Conservation (phyloP, 2,797 vertebrate genomes). For the Diglossa cyanea region DNA sequence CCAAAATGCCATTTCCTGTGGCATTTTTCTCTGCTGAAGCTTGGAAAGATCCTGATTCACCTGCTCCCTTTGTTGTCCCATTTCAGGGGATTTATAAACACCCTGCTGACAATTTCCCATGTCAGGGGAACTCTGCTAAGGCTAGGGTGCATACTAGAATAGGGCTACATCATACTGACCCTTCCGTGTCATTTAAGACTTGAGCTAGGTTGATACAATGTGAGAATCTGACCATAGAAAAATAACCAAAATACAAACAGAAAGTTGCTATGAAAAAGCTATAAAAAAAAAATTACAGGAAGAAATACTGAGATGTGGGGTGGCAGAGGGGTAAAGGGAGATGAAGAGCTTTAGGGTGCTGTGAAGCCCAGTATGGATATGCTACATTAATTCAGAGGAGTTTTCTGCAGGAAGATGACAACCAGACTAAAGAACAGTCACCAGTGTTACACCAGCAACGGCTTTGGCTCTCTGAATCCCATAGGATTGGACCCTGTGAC, state of each 20-base stretch:
- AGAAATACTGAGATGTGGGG: neutral
- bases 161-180: neutral
- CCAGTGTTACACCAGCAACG: accelerated
- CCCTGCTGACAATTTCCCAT: neutral
- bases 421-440: neutral
- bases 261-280: neutral
- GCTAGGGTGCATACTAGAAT: neutral
- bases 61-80: neutral
- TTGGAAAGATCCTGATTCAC: neutral
- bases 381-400: neutral
- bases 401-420: neutral
- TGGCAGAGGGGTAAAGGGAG: neutral
- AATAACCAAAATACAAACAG: neutral
- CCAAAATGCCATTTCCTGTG: neutral
- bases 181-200: neutral
- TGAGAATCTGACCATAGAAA: neutral
- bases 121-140: neutral
- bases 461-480: neutral
- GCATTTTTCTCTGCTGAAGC: neutral
- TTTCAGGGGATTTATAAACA: neutral
- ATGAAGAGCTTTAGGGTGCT: neutral
- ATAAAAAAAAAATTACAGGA: neutral
- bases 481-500: slow-evolving; percentile 1
- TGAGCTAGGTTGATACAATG: neutral
- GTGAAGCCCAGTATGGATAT: neutral